These are phyloP conservation scores for Nephrotoma flavescens DNA, from an alignment of 2,888 invertebrate species.

Conservation along the genomic window DNA sequence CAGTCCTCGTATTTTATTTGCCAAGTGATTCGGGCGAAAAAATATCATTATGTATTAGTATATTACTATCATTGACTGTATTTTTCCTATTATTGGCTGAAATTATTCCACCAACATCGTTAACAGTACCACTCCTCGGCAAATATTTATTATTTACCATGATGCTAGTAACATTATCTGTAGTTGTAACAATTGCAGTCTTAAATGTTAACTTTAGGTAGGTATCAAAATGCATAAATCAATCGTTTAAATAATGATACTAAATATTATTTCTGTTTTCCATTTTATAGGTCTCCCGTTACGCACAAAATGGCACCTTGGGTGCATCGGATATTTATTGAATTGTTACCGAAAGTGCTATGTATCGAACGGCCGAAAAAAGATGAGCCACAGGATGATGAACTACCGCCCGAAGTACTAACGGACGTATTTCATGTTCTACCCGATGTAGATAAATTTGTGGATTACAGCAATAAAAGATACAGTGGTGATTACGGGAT, in stretches of 20 bases:
- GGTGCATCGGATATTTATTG: slow-evolving; percentile 76
- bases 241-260: not conserved
- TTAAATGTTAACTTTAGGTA: slow-evolving; percentile 77
- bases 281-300: slow-evolving; percentile 56
- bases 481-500: slow-evolving; percentile 59
- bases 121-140: slow-evolving; percentile 81
- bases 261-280: not conserved
- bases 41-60: slow-evolving; percentile 90
- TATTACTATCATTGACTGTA: slow-evolving; percentile 82
- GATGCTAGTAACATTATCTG: slow-evolving; percentile 85
- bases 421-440: slow-evolving; percentile 64
- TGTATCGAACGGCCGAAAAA: slow-evolving; percentile 81
- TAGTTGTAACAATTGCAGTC: slow-evolving; percentile 86
- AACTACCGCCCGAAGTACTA: slow-evolving; percentile 47
- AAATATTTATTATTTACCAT: slow-evolving; percentile 89
- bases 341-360: slow-evolving; percentile 70
- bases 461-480: slow-evolving; percentile 43
- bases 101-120: slow-evolving; percentile 87
- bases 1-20: slow-evolving; percentile 92
- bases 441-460: slow-evolving; percentile 47
- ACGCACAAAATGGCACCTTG: slow-evolving; percentile 87
- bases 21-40: slow-evolving; percentile 97
- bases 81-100: slow-evolving; percentile 87
- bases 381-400: slow-evolving; percentile 46
- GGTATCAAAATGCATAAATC: slow-evolving; percentile 8